phyloP scores from a whole-genome alignment of 1,140 invertebrate genomes.

The Pogonognathellus flavescens region DNA sequence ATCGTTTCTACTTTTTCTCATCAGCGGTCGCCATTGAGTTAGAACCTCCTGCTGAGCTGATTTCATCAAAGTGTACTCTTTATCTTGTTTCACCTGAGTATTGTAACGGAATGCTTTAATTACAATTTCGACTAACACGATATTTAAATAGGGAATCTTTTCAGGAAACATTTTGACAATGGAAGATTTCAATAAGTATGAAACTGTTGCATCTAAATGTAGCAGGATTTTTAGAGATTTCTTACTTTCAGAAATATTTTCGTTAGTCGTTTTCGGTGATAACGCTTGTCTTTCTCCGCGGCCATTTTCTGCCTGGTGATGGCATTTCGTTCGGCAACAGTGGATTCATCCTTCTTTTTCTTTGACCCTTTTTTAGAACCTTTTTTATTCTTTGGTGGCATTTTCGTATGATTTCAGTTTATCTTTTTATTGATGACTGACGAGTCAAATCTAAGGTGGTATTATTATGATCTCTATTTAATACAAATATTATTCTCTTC shows the following conservation, averaged over 20 bases:
- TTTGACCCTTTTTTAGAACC: too few relatives aligned
- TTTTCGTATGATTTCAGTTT: not conserved
- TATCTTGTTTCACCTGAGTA: slow-evolving; percentile 64
- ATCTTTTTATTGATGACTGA: too few relatives aligned
- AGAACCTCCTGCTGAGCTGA: slow-evolving; percentile 63
- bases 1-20: slow-evolving; percentile 60
- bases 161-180: not conserved
- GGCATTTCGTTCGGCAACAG: slow-evolving; percentile 62
- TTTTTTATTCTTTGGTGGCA: too few relatives aligned
- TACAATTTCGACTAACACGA: not conserved
- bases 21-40: slow-evolving; percentile 63
- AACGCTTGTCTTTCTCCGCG: slow-evolving; percentile 60
- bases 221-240: not conserved
- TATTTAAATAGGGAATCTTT: not conserved
- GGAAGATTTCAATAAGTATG: not conserved
- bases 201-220: too few relatives aligned
- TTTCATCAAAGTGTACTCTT: slow-evolving; percentile 65
- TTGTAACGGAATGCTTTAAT: not conserved
- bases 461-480: too few relatives aligned
- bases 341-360: too few relatives aligned
- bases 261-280: slow-evolving; percentile 47
- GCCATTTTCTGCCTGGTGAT: slow-evolving; percentile 61
- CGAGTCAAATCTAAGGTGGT: too few relatives aligned
- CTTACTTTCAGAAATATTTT: slow-evolving; percentile 60
- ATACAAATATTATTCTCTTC: too few relatives aligned